Evolutionary conservation across 1,140 invertebrate genomes (phyloP).

Genomic region (Oncopodura yosiiana): DNA sequence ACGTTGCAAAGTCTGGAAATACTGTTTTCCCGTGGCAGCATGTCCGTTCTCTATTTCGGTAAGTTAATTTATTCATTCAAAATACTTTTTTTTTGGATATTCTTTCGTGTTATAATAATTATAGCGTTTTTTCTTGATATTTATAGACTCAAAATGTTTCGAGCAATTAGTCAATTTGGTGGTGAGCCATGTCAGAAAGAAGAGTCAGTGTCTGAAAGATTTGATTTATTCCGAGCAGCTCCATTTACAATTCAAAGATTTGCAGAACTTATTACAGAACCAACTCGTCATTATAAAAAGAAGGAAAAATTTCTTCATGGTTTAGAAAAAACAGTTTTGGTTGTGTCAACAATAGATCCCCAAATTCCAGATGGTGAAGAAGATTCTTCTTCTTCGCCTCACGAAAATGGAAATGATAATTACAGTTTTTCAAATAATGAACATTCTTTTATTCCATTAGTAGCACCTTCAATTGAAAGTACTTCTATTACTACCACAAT

Average conservation of each 20-base stretch:
- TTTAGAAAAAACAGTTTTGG: slow-evolving; percentile 85
- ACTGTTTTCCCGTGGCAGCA: slow-evolving; percentile 84
- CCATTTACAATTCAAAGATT: slow-evolving; percentile 94
- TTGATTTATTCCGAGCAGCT: slow-evolving; percentile 59
- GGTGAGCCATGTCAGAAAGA: slow-evolving; percentile 25
- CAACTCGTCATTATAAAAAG: slow-evolving; percentile 86
- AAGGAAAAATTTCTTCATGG: slow-evolving; percentile 94
- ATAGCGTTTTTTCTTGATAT: not conserved
- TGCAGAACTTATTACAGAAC: slow-evolving; percentile 81
- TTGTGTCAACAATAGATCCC: slow-evolving; percentile 89
- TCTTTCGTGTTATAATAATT: not conserved
- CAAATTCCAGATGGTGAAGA: not conserved
- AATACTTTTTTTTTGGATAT: not conserved
- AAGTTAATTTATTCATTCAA: not conserved
- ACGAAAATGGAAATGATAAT: slow-evolving; percentile 12
- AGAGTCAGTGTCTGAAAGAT: slow-evolving; percentile 26
- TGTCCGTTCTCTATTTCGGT: slow-evolving; percentile 67
- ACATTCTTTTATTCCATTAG: too few relatives aligned
- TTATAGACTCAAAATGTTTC: slow-evolving; percentile 25
- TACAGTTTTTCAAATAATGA: too few relatives aligned
- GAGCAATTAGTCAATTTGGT: slow-evolving; percentile 24
- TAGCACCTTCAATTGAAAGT: too few relatives aligned
- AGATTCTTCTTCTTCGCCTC: too few relatives aligned
- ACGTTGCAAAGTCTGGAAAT: slow-evolving; percentile 87
- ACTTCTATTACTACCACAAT: too few relatives aligned